Base-by-base conservation (phyloP, 2,888 invertebrate species). In the Megamerina dolium region DNA sequence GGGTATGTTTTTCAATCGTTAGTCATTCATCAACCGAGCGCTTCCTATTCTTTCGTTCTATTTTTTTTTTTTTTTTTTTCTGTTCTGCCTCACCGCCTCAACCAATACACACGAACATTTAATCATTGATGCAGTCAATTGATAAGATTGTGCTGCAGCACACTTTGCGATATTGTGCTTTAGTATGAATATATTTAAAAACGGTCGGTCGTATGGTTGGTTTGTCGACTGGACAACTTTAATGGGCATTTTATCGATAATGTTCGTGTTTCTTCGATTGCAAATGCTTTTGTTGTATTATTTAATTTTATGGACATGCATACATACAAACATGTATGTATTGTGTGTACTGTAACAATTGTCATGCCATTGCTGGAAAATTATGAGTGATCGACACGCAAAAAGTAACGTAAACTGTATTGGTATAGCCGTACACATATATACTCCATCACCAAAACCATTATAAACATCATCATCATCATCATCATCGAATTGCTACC, bases 191-290 rank as follows among this genome's bases (percentile, higher is more conserved):
- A n/a, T n/a, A n/a, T n/a, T n/a, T n/a, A n/a, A n/a, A n/a, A n/a
- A n/a, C n/a, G n/a, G n/a, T n/a, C n/a, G n/a, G n/a, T n/a, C n/a
- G n/a, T n/a, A n/a, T n/a, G n/a, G n/a, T n/a, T n/a, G n/a, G n/a
- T n/a, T n/a, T n/a, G n/a, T n/a, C n/a, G n/a, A n/a, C n/a, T n/a
- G n/a, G n/a, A n/a, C n/a, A n/a, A n/a, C n/a, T 59, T 61, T 64
- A 64, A 62, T 63, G 61, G 59, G 57, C 61, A 62, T 64, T 62
- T 62, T 64, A 64, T 62, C 64, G 64, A 62, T 64, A 62, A 56
- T 63, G 63, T 64, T 62, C 62, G 64, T 62, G 62, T 55, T 60
- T 61, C 56, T 60, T 56, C 58, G 57, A 62, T 46, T 37, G 35
- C 40, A 37, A 37, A 36, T 39, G 36, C 19, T 43, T 31, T 39